Evolutionary conservation across 2,113 vertebrate genomes (phyloP).

Genomic region (Dolichotis patagonum): DNA sequence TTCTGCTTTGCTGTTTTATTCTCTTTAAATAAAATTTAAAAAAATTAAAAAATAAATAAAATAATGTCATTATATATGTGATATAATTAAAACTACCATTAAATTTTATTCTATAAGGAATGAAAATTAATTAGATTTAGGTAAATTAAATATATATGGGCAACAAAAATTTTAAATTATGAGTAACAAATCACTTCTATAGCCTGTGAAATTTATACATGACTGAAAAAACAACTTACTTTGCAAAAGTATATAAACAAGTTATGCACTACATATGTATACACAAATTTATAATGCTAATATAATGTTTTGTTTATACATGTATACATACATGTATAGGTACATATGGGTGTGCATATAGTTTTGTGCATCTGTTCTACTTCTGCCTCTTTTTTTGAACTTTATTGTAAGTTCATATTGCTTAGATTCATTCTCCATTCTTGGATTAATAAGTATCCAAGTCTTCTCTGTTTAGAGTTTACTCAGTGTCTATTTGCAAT

Average conservation of each 20-base stretch:
- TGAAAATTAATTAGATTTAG: not conserved
- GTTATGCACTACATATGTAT: too few relatives aligned
- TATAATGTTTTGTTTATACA: not conserved
- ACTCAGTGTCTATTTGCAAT: not conserved
- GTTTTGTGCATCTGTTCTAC: not conserved
- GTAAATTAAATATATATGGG: not conserved
- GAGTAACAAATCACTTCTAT: not conserved
- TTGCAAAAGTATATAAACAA: not conserved
- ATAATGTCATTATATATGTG: too few relatives aligned
- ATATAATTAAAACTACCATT: not conserved
- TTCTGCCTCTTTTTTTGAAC: not conserved
- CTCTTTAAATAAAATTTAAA: too few relatives aligned
- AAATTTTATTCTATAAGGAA: not conserved
- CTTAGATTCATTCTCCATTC: not conserved
- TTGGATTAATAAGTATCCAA: not conserved
- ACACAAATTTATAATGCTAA: not conserved
- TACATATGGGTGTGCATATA: not conserved
- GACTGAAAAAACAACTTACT: not conserved
- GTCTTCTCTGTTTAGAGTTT: not conserved
- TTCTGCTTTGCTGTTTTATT: too few relatives aligned
- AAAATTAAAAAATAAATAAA: too few relatives aligned
- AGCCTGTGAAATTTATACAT: not conserved
- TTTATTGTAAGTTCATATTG: not conserved
- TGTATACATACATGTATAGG: not conserved
- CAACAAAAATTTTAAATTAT: conserved; percentile 2